phyloP scores from a whole-genome alignment of 2,797 vertebrate genomes.

The Acanthurus leucopareius region DNA sequence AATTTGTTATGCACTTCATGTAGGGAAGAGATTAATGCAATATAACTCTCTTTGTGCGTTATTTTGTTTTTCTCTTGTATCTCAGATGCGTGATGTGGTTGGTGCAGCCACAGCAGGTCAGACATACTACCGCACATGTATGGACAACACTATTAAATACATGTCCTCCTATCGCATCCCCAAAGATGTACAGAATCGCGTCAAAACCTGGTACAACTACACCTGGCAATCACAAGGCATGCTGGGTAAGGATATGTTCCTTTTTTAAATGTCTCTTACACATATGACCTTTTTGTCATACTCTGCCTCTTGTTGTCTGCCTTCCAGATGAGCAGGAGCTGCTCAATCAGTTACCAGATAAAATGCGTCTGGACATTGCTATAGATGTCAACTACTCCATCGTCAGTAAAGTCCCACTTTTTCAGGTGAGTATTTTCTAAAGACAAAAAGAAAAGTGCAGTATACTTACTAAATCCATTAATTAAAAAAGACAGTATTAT shows the following conservation, averaged over 20 bases:
- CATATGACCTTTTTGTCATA: not conserved
- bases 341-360: slow-evolving; percentile 95
- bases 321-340: slow-evolving; percentile 93
- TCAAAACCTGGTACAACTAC: slow-evolving; percentile 99
- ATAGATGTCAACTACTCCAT: slow-evolving; percentile 96
- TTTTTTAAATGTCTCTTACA: not conserved
- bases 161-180: slow-evolving; percentile 97
- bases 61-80: slow-evolving; percentile 14
- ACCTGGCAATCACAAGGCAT: slow-evolving; percentile 99
- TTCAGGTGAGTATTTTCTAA: slow-evolving; percentile 88
- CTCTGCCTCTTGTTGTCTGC: not conserved
- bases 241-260: slow-evolving; percentile 90
- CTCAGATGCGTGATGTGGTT: slow-evolving; percentile 97
- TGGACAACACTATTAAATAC: slow-evolving; percentile 98
- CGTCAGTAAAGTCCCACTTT: slow-evolving; percentile 96
- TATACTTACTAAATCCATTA: not conserved
- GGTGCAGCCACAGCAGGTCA: slow-evolving; percentile 95
- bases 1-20: not conserved
- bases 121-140: slow-evolving; percentile 94
- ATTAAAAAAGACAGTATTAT: not conserved
- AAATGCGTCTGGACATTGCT: slow-evolving; percentile 97
- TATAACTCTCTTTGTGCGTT: not conserved
- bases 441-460: not conserved
- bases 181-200: slow-evolving; percentile 91
- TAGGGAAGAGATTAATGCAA: not conserved